Evolutionary conservation across 2,797 vertebrate species (phyloP).

Genomic region (Sorex maritimensis): DNA sequence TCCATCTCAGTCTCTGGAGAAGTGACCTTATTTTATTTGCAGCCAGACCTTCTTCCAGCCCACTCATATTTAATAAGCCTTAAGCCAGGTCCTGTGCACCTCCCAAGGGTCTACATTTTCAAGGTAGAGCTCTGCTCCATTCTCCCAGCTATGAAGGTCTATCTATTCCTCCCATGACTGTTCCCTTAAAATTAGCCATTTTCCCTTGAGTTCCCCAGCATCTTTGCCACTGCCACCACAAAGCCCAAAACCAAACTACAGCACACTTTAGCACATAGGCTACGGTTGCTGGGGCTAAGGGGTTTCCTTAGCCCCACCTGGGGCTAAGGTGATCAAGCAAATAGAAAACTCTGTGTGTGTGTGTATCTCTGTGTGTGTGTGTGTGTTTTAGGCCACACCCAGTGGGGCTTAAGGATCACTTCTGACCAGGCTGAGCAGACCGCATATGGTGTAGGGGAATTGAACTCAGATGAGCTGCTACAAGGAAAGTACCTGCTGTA

Average conservation of each 20-base stretch:
- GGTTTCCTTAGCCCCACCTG: too few species aligned
- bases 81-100: too few species aligned
- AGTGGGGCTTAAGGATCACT: too few species aligned
- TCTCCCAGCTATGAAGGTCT: neutral
- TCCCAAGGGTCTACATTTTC: neutral
- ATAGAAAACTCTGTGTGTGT: neutral
- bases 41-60: neutral
- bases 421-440: too few species aligned
- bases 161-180: neutral
- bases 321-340: neutral
- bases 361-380: too few species aligned
- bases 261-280: neutral
- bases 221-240: conserved; percentile 29
- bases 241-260: neutral
- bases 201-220: neutral
- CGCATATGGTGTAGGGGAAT: too few species aligned
- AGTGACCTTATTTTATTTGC: neutral
- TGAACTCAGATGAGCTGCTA: too few species aligned
- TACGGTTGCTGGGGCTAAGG: neutral
- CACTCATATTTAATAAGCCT: neutral
- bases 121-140: neutral
- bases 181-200: conserved; percentile 12
- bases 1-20: too few species aligned
- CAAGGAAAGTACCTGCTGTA: too few species aligned
- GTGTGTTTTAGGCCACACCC: too few species aligned